These are phyloP conservation scores for Heterotilapia buettikoferi DNA, from an alignment of 2,113 vertebrate genomes.

Conservation along the genomic window DNA sequence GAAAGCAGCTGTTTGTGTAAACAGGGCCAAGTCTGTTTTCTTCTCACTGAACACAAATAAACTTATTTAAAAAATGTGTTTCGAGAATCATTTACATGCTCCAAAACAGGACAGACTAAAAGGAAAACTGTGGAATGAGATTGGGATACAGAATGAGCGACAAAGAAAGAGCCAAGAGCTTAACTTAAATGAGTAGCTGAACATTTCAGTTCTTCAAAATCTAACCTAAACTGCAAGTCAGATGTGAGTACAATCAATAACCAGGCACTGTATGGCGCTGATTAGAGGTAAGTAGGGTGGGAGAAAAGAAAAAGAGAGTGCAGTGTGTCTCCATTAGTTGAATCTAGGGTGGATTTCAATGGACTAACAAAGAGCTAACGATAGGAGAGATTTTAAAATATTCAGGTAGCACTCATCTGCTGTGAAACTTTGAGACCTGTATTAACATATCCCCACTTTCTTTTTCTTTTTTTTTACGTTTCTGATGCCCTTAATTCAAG, in stretches of 20 bases:
- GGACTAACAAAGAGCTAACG: constrained; percentile 47
- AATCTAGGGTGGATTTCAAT: constrained; percentile 11
- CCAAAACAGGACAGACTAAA: neutral
- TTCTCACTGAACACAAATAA: constrained; percentile 25
- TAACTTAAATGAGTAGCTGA: neutral
- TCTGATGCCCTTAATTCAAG: constrained; percentile 24
- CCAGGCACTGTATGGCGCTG: neutral
- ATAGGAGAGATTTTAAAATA: constrained; percentile 43
- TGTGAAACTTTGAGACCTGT: constrained; percentile 17
- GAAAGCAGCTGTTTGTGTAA: constrained; percentile 51
- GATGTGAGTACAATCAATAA: constrained; percentile 5
- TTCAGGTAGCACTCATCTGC: constrained; percentile 41
- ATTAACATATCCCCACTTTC: constrained; percentile 37
- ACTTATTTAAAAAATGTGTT: constrained; percentile 2
- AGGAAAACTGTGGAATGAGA: neutral
- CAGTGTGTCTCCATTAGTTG: constrained; percentile 31
- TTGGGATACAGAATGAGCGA: neutral
- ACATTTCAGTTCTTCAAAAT: neutral
- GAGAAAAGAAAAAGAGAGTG: neutral
- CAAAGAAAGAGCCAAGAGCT: neutral
- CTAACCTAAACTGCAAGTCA: constrained; percentile 15
- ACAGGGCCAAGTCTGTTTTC: constrained; percentile 43
- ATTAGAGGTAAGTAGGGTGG: constrained; percentile 1
- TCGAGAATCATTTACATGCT: constrained; percentile 18
- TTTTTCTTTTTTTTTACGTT: constrained; percentile 1